Percentiles rank a stretch among this genome's conserved stretches.
Conservation (phyloP, 1,140 invertebrate genomes). For the Piezodorus guildinii region DNA sequence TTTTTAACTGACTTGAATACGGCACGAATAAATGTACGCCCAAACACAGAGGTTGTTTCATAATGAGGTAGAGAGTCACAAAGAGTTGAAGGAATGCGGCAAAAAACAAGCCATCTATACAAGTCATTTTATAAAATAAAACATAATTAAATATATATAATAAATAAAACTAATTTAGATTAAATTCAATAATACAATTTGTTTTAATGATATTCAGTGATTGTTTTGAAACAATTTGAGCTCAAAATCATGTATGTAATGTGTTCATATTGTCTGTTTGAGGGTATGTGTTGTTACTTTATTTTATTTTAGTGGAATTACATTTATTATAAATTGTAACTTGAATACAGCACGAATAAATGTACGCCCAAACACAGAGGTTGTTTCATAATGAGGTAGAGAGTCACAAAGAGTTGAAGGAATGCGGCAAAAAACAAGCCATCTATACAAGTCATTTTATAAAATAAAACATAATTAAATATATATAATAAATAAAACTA, state of each 20-base stretch:
- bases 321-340: no score
- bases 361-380: constrained; percentile 77
- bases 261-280: no score
- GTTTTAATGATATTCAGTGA: no score
- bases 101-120: constrained; percentile 84
- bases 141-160: neutral
- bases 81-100: constrained; percentile 78
- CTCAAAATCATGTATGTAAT: no score
- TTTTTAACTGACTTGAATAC: constrained; percentile 81
- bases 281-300: no score
- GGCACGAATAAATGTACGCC: constrained; percentile 67
- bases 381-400: constrained; percentile 76
- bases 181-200: constrained; percentile 9
- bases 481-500: neutral
- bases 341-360: constrained; percentile 77
- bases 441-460: constrained; percentile 42
- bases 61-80: constrained; percentile 85
- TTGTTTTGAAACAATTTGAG: no score
- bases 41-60: constrained; percentile 84
- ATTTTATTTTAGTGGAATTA: no score
- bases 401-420: constrained; percentile 85
- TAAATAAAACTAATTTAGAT: constrained; percentile 4
- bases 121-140: constrained; percentile 3
- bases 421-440: constrained; percentile 91
- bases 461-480: neutral